Evolutionary conservation across 2,888 invertebrate genomes (phyloP).

Genomic region (Allophyes oxyacanthae): DNA sequence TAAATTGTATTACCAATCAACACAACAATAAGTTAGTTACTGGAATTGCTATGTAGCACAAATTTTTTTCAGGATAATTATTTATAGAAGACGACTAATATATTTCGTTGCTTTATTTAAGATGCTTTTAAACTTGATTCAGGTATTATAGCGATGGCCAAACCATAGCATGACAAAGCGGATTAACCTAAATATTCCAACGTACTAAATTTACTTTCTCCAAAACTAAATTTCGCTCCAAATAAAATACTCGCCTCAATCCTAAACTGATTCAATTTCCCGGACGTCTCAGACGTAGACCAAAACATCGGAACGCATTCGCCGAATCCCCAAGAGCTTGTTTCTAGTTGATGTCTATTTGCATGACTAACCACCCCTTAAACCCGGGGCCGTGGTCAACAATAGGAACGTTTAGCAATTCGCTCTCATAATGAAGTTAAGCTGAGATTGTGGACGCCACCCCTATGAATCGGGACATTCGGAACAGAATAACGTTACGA

Average conservation of each 20-base stretch:
- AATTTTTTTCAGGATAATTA: not conserved
- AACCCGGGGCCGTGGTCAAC: slow-evolving; percentile 78
- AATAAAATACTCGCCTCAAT: slow-evolving; percentile 39
- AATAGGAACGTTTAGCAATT: slow-evolving; percentile 86
- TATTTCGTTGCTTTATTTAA: not conserved
- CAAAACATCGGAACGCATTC: slow-evolving; percentile 64
- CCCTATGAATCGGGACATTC: slow-evolving; percentile 72
- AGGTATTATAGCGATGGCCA: not conserved
- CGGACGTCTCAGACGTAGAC: slow-evolving; percentile 42
- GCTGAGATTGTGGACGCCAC: slow-evolving; percentile 78
- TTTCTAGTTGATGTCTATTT: slow-evolving; percentile 80
- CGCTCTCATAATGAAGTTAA: slow-evolving; percentile 86
- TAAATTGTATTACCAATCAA: slow-evolving; percentile 21
- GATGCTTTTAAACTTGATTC: not conserved
- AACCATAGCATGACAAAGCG: not conserved
- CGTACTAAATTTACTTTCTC: slow-evolving; percentile 14
- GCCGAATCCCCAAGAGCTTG: slow-evolving; percentile 65
- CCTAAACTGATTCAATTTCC: slow-evolving; percentile 52
- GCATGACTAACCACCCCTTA: slow-evolving; percentile 81
- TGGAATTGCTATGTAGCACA: not conserved
- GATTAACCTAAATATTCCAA: not conserved
- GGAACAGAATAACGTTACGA: slow-evolving; percentile 63
- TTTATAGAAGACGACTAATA: not conserved
- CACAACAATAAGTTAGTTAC: slow-evolving; percentile 1
- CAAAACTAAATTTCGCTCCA: slow-evolving; percentile 32